Evolutionary conservation across 2,113 vertebrate genomes (phyloP).

Genomic region (Pluvianellus socialis): DNA sequence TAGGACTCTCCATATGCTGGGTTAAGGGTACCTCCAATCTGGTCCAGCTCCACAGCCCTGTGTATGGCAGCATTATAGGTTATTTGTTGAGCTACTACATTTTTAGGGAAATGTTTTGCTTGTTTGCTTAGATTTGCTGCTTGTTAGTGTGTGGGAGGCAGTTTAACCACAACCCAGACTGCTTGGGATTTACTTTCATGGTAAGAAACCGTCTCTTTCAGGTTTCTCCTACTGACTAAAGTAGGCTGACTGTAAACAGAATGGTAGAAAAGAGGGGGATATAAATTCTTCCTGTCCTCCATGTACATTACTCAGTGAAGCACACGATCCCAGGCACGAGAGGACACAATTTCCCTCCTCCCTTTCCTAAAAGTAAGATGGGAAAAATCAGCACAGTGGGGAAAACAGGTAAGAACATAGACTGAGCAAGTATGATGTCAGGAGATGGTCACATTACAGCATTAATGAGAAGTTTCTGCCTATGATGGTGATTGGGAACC

Average conservation of each 20-base stretch:
- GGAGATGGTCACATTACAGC: neutral
- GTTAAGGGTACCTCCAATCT: neutral
- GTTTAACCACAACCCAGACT: conserved; percentile 2
- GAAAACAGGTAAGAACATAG: neutral
- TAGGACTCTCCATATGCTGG: neutral
- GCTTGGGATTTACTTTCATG: neutral
- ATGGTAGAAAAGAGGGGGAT: neutral
- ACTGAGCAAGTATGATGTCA: neutral
- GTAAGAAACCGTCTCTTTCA: neutral
- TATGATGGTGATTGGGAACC: neutral
- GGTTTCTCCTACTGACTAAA: neutral
- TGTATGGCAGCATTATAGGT: neutral
- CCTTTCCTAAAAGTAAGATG: neutral
- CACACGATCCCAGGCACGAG: neutral
- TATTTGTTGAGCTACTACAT: neutral
- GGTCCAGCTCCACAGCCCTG: neutral
- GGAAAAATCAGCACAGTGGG: neutral
- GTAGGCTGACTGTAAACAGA: neutral
- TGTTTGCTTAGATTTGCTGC: neutral
- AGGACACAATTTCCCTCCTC: neutral
- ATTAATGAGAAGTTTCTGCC: neutral
- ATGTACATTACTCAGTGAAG: fast-evolving
- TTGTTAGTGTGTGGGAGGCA: neutral
- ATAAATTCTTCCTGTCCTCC: neutral
- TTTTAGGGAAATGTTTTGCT: neutral